Conservation (phyloP, 2,888 invertebrate genomes). For the Stenotaenia linearis region DNA sequence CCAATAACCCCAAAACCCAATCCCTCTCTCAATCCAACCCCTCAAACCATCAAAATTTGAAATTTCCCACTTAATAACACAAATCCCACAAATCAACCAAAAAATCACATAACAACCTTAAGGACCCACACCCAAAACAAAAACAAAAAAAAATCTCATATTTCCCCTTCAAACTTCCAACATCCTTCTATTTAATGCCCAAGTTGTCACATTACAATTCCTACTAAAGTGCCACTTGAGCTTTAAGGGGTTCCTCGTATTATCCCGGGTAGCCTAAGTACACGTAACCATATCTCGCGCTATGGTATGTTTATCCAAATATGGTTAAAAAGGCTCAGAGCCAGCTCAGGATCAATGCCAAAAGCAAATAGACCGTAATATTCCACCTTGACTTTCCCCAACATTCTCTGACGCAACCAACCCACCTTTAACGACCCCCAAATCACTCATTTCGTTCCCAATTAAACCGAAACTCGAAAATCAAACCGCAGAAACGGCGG, state of each 20-base stretch:
- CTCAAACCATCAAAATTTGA: too few relatives aligned
- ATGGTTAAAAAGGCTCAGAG: background rate
- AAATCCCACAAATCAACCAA: too few relatives aligned
- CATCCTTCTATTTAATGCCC: background rate
- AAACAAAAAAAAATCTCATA: too few relatives aligned
- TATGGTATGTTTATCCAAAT: background rate
- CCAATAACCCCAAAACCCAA: too few relatives aligned
- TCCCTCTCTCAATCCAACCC: too few relatives aligned
- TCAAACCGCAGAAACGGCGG: background rate
- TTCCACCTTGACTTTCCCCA: background rate
- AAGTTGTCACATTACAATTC: background rate
- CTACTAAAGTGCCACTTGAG: background rate
- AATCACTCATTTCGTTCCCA: too few relatives aligned
- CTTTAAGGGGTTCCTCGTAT: background rate
- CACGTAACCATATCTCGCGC: conserved; percentile 2
- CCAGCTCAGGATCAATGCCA: background rate
- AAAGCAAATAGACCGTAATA: background rate
- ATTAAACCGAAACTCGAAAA: background rate
- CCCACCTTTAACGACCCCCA: too few relatives aligned
- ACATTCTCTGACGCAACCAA: background rate
- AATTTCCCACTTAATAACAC: too few relatives aligned
- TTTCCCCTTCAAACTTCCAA: too few relatives aligned
- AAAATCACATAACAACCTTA: too few relatives aligned
- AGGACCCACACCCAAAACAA: too few relatives aligned
- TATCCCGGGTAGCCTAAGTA: background rate